Conservation (phyloP, 2,888 invertebrate genomes). For the Camptogramma bilineatum region DNA sequence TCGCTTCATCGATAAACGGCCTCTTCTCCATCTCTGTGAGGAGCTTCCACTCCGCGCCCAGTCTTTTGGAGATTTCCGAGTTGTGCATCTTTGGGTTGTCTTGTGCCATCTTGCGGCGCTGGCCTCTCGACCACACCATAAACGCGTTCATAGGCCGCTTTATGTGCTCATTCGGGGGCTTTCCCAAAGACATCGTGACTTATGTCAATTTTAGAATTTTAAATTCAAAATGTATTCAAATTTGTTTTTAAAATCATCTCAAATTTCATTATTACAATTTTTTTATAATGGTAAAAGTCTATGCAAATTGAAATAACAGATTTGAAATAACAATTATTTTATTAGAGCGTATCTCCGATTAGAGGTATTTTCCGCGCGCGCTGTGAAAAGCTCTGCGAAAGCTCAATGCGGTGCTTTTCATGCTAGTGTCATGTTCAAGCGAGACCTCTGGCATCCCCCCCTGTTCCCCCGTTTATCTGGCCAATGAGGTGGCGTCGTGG, state of each 20-base stretch:
- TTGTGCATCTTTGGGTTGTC: slow-evolving; percentile 98
- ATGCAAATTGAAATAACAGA: slow-evolving; percentile 14
- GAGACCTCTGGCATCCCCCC: slow-evolving; percentile 65
- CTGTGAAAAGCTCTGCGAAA: slow-evolving; percentile 80
- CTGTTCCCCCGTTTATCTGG: slow-evolving; percentile 59
- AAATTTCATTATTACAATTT: slow-evolving; percentile 29
- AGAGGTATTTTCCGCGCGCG: slow-evolving; percentile 63
- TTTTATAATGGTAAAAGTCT: slow-evolving; percentile 4
- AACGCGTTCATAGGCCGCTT: slow-evolving; percentile 98
- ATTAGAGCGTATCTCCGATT: slow-evolving; percentile 38
- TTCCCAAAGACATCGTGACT: slow-evolving; percentile 72
- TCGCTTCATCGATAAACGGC: slow-evolving; percentile 96
- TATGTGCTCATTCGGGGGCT: slow-evolving; percentile 89
- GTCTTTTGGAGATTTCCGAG: slow-evolving; percentile 94
- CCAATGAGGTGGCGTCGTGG: slow-evolving; percentile 76
- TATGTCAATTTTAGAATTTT: slow-evolving; percentile 19
- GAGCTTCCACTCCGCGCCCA: slow-evolving; percentile 95
- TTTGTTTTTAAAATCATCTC: slow-evolving; percentile 31
- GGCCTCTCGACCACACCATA: slow-evolving; percentile 97
- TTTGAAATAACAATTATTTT: slow-evolving; percentile 39
- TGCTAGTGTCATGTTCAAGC: slow-evolving; percentile 76
- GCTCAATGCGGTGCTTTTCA: slow-evolving; percentile 84
- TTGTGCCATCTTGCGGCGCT: slow-evolving; percentile 95
- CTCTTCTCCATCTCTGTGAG: slow-evolving; percentile 94
- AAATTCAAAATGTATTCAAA: slow-evolving; percentile 11